Conservation (phyloP, 1,140 invertebrate genomes). For the Anoplophora glabripennis region DNA sequence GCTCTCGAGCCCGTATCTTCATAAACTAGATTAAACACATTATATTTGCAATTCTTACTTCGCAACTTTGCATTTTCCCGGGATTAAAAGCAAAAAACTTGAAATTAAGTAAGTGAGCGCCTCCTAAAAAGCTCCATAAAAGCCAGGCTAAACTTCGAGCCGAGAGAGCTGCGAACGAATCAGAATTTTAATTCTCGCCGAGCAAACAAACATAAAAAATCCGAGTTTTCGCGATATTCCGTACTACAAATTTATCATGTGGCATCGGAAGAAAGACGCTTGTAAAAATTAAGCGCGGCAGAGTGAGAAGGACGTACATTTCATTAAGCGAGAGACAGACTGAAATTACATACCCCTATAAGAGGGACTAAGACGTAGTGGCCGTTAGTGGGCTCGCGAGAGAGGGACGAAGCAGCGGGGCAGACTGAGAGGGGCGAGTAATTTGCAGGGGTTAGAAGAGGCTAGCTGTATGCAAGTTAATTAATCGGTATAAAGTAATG, state of each 20-base stretch:
- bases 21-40: constrained; percentile 5
- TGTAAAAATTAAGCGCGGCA: constrained; percentile 30
- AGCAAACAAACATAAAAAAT: constrained; percentile 27
- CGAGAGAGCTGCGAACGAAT: neutral
- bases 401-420: constrained; percentile 26
- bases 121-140: too few relatives aligned
- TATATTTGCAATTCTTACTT: constrained; percentile 10
- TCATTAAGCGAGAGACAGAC: constrained; percentile 49
- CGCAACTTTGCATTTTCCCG: constrained; percentile 4
- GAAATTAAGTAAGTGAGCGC: constrained; percentile 8
- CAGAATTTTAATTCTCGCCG: constrained; percentile 27
- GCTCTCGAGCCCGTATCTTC: constrained; percentile 1
- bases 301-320: constrained; percentile 44
- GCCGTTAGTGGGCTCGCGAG: constrained; percentile 15
- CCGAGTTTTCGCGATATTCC: constrained; percentile 29
- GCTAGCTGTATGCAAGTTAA: constrained; percentile 51
- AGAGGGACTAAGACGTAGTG: constrained; percentile 42
- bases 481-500: constrained; percentile 50
- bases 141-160: too few relatives aligned
- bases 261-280: constrained; percentile 31
- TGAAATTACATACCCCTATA: constrained; percentile 49
- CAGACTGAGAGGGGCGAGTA: constrained; percentile 37
- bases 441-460: constrained; percentile 47
- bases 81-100: constrained; percentile 2
- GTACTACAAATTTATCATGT: constrained; percentile 42